Base-by-base conservation (phyloP, 92 coral and sea anemone genomes). In the Anthopleura xanthogrammica region DNA sequence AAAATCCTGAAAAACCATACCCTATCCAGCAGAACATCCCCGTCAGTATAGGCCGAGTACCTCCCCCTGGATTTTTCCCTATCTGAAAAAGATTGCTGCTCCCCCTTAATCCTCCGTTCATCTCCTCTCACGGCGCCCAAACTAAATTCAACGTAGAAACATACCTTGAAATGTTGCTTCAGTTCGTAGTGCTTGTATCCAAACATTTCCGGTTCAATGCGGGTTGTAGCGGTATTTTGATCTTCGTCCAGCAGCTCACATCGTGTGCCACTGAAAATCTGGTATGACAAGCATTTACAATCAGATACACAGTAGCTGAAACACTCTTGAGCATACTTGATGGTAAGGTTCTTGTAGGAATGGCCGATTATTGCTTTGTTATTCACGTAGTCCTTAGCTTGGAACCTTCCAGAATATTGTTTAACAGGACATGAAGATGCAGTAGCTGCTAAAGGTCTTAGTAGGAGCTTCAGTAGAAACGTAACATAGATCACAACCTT, bases 241-340 rank as follows among this genome's bases (percentile, higher is more conserved):
- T 82, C 66, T 1, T 71, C 85, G 72, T 82, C 85, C 50, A 82
- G 64, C 24, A 82, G 60, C 46, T 82, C 85, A 70, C 85, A 82
- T 57, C 79, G 85, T 72, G 79, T 71, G 41, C 79, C 85, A 22
- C 14, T 2, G 11, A 54, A 60, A 42, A 82, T 68, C 78, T 82
- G 85, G 41, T 68, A 82, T 2, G 85, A 71, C 79, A 14, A 40
- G 29, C 85, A 82, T 12, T 75, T 74, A 64, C 85, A 82, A 20
- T 82, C 85, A 20, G 40, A 46, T 17, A 82, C n/a, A 24, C 85
- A 72, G n/a, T 41, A n/a, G 48, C 85, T 82, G 85, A 82, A 82
- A 29, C 85, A 82, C 41, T 82, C 43, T 23, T 82, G 79, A 17
- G 68, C 39, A 50, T 22, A 16, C 13, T 82, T 48, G 78, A 75